Conservation (phyloP, 2,113 vertebrate species). For the Hemiscyllium ocellatum region DNA sequence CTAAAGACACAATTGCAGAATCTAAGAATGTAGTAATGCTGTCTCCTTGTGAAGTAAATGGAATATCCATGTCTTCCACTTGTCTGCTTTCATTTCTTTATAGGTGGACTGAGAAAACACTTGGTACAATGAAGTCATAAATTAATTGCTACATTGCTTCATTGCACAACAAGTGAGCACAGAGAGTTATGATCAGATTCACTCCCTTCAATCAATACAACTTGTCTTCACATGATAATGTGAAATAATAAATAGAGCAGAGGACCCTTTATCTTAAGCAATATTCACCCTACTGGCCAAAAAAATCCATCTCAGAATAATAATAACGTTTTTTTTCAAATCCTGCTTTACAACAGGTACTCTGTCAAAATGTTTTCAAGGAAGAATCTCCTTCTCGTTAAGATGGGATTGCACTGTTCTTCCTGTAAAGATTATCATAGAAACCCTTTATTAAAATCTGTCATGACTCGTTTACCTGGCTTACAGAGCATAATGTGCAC, state of each 20-base stretch:
- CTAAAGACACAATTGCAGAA: neutral
- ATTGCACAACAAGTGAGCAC: neutral
- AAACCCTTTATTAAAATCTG: neutral
- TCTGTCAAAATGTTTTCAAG: slow-evolving; percentile 19
- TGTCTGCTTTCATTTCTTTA: neutral
- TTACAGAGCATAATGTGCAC: neutral
- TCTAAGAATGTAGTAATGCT: neutral
- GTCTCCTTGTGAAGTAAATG: neutral
- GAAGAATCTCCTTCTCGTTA: neutral
- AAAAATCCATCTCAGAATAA: no score
- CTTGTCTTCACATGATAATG: neutral
- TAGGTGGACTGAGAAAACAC: neutral
- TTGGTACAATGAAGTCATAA: neutral
- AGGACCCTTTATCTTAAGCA: neutral
- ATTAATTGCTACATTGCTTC: neutral
- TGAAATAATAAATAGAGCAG: neutral
- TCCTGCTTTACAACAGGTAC: neutral
- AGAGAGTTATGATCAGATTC: neutral
- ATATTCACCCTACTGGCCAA: no score
- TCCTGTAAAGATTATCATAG: neutral
- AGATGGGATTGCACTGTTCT: neutral
- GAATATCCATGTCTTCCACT: neutral
- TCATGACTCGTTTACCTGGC: neutral
- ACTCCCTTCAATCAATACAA: neutral
- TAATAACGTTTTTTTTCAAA: no score